A percentile compares a stretch with the other conserved stretches of the same genome.
phyloP scores from a whole-genome alignment of 2,797 vertebrate species.

The Enteromius trimaculatus region DNA sequence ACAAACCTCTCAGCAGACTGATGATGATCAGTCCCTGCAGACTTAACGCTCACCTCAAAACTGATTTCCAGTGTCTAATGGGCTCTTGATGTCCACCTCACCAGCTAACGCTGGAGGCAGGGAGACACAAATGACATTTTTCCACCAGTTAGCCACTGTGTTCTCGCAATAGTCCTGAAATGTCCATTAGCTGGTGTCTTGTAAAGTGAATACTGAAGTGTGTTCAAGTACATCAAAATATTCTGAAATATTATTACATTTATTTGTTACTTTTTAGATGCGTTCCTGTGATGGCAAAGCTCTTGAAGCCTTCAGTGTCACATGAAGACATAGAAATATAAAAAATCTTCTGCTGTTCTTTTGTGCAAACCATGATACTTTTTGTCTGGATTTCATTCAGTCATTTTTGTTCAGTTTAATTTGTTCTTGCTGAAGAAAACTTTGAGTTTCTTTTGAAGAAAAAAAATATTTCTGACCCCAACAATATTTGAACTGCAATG shows the following conservation, averaged over 20 bases:
- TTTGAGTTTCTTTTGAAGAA: background rate
- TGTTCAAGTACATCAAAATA: background rate
- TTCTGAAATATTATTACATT: background rate
- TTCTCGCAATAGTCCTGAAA: background rate
- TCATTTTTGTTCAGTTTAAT: background rate
- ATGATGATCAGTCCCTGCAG: slow-evolving; percentile 45
- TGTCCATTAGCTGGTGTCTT: background rate
- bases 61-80: slow-evolving; percentile 16
- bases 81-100: background rate
- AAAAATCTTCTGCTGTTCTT: too few relatives aligned
- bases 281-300: background rate
- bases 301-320: too few relatives aligned
- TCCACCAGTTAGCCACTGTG: background rate
- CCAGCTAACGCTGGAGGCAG: background rate
- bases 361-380: background rate
- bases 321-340: too few relatives aligned
- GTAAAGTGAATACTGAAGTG: slow-evolving; percentile 3
- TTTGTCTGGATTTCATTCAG: background rate
- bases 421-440: background rate
- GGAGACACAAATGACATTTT: slow-evolving; percentile 31
- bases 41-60: slow-evolving; percentile 16
- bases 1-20: slow-evolving; percentile 39
- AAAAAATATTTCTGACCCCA: background rate
- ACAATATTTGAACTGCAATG: background rate
- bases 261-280: background rate